phyloP scores from a whole-genome alignment of 92 coral and sea anemone genomes.

The Umimayanthus chanpuru region DNA sequence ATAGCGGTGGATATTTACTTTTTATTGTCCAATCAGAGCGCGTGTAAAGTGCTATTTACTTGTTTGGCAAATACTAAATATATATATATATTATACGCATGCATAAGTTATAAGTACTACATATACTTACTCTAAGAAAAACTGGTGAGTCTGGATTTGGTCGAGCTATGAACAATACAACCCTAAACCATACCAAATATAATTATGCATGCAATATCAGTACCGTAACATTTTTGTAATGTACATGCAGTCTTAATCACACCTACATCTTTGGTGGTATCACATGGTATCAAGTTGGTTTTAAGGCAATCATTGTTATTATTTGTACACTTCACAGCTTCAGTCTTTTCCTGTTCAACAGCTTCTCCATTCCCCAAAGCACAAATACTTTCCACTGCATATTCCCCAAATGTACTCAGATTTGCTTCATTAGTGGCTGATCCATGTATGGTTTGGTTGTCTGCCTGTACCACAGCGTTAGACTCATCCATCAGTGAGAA shows the following conservation, averaged over 20 bases:
- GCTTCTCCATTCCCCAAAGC: not conserved
- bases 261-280: constrained; percentile 13
- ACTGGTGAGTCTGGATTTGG: too few relatives aligned
- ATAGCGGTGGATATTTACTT: too few relatives aligned
- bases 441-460: constrained; percentile 3
- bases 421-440: not conserved
- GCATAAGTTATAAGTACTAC: too few relatives aligned
- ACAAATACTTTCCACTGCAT: not conserved
- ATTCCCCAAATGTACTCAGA: not conserved
- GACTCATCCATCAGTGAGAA: constrained; percentile 19
- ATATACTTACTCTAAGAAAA: too few relatives aligned
- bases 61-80: too few relatives aligned
- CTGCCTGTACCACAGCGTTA: not conserved
- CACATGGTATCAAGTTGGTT: not conserved
- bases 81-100: too few relatives aligned
- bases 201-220: not conserved
- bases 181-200: not conserved
- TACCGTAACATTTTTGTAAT: not conserved
- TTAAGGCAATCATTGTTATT: constrained; percentile 24
- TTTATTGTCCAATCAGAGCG: too few relatives aligned
- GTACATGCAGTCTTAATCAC: too few relatives aligned
- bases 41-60: too few relatives aligned
- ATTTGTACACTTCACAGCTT: not conserved
- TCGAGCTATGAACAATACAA: too few relatives aligned
- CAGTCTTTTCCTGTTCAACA: not conserved